Base-by-base conservation (phyloP, 2,113 vertebrate genomes). In the Sturnira hondurensis region DNA sequence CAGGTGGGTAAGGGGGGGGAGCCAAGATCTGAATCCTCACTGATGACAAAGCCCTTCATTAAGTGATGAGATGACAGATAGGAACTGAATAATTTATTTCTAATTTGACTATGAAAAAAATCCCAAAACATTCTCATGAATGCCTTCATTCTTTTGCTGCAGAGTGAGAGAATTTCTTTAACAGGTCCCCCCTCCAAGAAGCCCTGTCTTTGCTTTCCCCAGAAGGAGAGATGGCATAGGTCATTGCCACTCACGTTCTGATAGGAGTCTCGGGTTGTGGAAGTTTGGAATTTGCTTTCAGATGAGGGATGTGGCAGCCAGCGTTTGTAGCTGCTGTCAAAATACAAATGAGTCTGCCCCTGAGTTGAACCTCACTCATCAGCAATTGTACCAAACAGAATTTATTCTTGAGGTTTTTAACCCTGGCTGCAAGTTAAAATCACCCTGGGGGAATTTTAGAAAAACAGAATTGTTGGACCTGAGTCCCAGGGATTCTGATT, bases 301-400 rank as follows among this genome's bases (percentile, higher is more conserved):
- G 81, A 20, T 36, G 70, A 84, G 26, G 47, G 36, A 52, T 26
- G 43, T 38, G 65, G 9, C 15, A 68, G 61, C 9, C 8, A 26
- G 19, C 54, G 22, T 36, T 86, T 58, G 28, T 5, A 22, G 28
- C 36, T 38, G 56, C 17, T 76, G 36, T 80, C 33, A 50, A 77
- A 83, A 36, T 4, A 47, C 76, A 63, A n/a, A 38, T 78, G 50
- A 38, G 43, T 38, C 20, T 86, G 33, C 17, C 15, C 50, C 24
- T 20, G 58, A 78, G 78, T 91, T 96, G 90, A 93, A 78, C 58
- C 50, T 97, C 87, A 65, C 84, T 95, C 96, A 68, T 77, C 74
- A 96, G 85, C 73, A 73, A 38, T 10, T 83, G 17, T 20, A 68
- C 10, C 54, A 80, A 22, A 31, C 5, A 12, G 17, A 91, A 70